A percentile compares a stretch with the other conserved stretches of the same genome.
Evolutionary conservation across 2,113 vertebrate genomes (phyloP).

Genomic region (Scomber japonicus): DNA sequence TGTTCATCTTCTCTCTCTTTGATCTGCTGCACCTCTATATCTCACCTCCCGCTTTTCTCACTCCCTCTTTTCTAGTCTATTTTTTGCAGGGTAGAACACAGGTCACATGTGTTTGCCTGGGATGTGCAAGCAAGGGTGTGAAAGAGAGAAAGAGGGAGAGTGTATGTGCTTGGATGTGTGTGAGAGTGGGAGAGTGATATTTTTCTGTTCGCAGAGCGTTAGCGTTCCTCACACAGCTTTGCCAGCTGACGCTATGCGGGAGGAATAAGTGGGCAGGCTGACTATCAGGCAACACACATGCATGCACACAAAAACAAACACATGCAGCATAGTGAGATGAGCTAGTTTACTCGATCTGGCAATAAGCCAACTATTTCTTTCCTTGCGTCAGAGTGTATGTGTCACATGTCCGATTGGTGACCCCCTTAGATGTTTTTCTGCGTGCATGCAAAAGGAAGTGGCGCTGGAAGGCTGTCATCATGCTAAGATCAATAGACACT

Average conservation of each 20-base stretch:
- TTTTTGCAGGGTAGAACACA: slow-evolving; percentile 46
- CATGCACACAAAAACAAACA: slow-evolving; percentile 22
- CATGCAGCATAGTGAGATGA: slow-evolving; percentile 28
- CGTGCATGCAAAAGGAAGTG: slow-evolving; percentile 16
- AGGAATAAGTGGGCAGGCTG: slow-evolving; percentile 32
- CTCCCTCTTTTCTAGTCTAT: slow-evolving; percentile 16
- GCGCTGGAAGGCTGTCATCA: slow-evolving; percentile 47
- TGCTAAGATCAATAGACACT: slow-evolving; percentile 56
- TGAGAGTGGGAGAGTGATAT: slow-evolving; percentile 3
- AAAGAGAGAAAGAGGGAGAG: slow-evolving; percentile 22
- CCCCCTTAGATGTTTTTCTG: background rate
- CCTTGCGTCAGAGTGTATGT: slow-evolving; percentile 10
- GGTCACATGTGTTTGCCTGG: slow-evolving; percentile 50
- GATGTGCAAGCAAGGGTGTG: slow-evolving; percentile 51
- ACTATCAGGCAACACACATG: slow-evolving; percentile 28
- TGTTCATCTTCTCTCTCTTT: slow-evolving; percentile 14
- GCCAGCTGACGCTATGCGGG: slow-evolving; percentile 62
- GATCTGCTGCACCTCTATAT: background rate
- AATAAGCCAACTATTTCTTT: no score
- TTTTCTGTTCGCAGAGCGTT: slow-evolving; percentile 39
- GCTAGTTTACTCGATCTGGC: background rate
- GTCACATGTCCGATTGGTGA: slow-evolving; percentile 27
- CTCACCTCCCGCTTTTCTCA: slow-evolving; percentile 18
- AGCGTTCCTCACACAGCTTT: slow-evolving; percentile 22
- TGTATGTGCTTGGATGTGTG: slow-evolving; percentile 3